A percentile compares a stretch with the other conserved stretches of the same genome.
These are phyloP conservation scores for Actinopyga echinites DNA, from an alignment of 53 echinoderm and acorn worm genomes.

Conservation along the genomic window DNA sequence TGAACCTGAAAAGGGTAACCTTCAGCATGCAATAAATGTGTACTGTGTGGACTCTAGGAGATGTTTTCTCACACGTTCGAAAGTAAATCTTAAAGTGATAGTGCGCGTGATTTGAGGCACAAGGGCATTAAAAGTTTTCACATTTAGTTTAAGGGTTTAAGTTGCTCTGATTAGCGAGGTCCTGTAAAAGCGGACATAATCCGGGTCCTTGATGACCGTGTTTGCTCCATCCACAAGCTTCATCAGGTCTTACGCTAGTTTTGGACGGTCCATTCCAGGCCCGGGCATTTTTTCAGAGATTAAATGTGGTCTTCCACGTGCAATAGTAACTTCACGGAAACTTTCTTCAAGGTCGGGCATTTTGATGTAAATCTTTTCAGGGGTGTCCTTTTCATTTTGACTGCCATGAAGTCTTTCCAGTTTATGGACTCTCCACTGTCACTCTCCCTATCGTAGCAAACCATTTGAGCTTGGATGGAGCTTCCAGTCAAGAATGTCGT, in stretches of 20 bases:
- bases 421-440: background rate
- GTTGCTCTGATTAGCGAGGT: no score
- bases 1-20: no score
- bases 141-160: no score
- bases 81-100: no score
- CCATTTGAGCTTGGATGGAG: background rate
- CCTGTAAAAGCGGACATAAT: background rate
- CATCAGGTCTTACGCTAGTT: background rate
- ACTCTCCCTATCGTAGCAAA: background rate
- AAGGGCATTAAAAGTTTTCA: no score
- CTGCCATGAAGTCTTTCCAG: background rate
- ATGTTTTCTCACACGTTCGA: conserved; percentile 9
- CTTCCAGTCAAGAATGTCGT: background rate
- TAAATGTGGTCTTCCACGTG: background rate
- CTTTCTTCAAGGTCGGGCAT: background rate
- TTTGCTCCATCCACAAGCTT: background rate
- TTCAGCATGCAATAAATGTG: no score
- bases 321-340: background rate
- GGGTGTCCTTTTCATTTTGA: background rate
- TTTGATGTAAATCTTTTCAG: background rate
- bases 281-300: background rate
- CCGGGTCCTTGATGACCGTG: background rate
- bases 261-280: background rate
- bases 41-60: no score
- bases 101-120: no score